Evolutionary conservation across 2,888 invertebrate genomes (phyloP).

Genomic region (Nipponacmea schrenckii): DNA sequence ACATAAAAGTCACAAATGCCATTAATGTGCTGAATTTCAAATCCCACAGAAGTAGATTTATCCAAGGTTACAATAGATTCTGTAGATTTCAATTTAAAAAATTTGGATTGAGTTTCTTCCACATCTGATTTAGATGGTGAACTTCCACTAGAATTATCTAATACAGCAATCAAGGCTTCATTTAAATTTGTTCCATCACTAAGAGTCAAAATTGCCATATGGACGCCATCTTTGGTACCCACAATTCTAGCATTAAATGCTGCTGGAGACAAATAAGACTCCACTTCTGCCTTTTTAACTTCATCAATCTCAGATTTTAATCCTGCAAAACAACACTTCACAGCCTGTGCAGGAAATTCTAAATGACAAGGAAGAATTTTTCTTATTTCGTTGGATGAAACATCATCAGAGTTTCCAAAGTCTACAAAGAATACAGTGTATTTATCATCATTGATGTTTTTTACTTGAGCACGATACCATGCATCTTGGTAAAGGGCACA

Average conservation of each 20-base stretch:
- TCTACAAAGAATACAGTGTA: conserved; percentile 52
- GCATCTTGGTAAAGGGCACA: conserved; percentile 35
- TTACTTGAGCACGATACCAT: conserved; percentile 51
- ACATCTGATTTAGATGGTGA: no score
- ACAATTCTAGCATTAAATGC: not conserved
- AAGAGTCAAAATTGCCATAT: not conserved
- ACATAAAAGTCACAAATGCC: not conserved
- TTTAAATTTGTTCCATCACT: not conserved
- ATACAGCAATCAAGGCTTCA: not conserved
- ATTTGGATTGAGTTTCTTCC: no score
- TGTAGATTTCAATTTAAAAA: no score
- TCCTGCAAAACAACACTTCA: conserved; percentile 41
- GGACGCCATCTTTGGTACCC: not conserved
- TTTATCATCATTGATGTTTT: conserved; percentile 24
- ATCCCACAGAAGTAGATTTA: not conserved
- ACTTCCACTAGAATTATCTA: not conserved
- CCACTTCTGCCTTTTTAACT: not conserved
- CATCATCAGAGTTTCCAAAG: conserved; percentile 55
- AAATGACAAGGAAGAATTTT: conserved; percentile 29
- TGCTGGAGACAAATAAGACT: not conserved
- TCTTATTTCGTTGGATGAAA: conserved; percentile 31
- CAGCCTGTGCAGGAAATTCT: conserved; percentile 43
- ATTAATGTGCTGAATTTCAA: not conserved
- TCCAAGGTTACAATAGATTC: not conserved
- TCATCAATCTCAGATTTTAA: conserved; percentile 24